Conservation (phyloP, 2,888 invertebrate genomes). For the Rutpela maculata region DNA sequence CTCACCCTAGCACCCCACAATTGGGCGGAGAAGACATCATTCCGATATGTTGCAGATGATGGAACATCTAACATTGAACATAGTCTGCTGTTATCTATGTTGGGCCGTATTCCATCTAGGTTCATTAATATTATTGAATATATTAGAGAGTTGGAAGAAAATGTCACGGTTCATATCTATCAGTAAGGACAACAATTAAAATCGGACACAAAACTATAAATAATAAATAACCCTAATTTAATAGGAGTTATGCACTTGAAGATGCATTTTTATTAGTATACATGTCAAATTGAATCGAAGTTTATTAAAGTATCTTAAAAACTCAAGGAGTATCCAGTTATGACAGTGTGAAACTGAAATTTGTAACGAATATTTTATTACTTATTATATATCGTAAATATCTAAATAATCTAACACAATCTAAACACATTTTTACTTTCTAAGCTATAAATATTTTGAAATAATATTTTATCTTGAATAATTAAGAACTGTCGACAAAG, state of each 20-base stretch:
- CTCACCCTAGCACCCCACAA: conserved; percentile 63
- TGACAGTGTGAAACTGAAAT: no score
- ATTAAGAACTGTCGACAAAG: background rate
- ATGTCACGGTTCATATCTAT: background rate
- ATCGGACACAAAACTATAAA: no score
- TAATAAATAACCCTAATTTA: no score
- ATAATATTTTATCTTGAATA: background rate
- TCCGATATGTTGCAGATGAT: conserved; percentile 65
- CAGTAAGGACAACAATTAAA: background rate
- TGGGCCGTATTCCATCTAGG: conserved; percentile 7
- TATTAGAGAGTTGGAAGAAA: background rate
- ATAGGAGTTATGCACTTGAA: no score
- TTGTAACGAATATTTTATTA: no score
- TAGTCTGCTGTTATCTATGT: conserved; percentile 30
- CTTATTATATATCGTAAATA: background rate
- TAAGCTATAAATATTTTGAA: background rate
- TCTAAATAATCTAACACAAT: background rate
- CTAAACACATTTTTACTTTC: background rate
- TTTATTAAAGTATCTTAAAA: no score
- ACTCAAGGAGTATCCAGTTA: no score
- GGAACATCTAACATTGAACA: conserved; percentile 53
- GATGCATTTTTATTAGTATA: no score
- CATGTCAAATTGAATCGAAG: no score
- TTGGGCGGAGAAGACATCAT: conserved; percentile 65
- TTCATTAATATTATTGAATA: conserved; percentile 18